Base-by-base conservation (phyloP, 2,888 invertebrate species). In the Ectemnius cavifrons region DNA sequence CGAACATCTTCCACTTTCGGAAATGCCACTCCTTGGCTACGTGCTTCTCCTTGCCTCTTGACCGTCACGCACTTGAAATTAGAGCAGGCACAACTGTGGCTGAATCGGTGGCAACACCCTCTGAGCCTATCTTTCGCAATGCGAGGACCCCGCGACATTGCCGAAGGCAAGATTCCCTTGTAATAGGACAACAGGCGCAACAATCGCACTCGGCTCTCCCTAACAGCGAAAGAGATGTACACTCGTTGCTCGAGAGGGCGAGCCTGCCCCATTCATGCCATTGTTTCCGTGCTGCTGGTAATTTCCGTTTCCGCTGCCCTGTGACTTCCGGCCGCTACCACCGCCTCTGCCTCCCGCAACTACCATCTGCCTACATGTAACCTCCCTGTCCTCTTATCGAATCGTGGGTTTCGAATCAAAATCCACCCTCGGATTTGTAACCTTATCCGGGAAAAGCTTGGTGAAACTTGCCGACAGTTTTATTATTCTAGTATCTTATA, bases 251-350 rank as follows among this genome's bases (percentile, higher is more conserved):
- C 8, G 37, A 60, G 52, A 59, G 78, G 47, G 73, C 77, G 77
- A 71, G 64, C 63, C 28, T 71, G 67, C 70, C 73, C 76, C 78
- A 66, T 65, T 52, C 67, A 56, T 45, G 23, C 79, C 75, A 86
- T 87, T 87, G 86, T 87, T 84, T 81, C 82, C 80, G 77, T 67
- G 75, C 78, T 74, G 76, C 76, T 83, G 84, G 85, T 87, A 89
- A 89, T 89, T 89, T 89, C 89, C 88, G 87, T 76, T 88, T 88
- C 87, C 88, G 85, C 80, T 82, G 73, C 81, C 72, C 84, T 84
- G 82, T 82, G 84, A 88, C 87, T 88, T 87, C 87, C 88, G 87
- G 81, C 79, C 82, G 78, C 80, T 83, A 77, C 71, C 69, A 59
- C 67, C 67, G 66, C 45, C 56, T 20, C 58, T 62, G 64, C 49